A percentile compares a stretch with the other conserved stretches of the same genome.
Evolutionary conservation across 2,888 invertebrate genomes (phyloP).

Genomic region (Salpingus planirostris): DNA sequence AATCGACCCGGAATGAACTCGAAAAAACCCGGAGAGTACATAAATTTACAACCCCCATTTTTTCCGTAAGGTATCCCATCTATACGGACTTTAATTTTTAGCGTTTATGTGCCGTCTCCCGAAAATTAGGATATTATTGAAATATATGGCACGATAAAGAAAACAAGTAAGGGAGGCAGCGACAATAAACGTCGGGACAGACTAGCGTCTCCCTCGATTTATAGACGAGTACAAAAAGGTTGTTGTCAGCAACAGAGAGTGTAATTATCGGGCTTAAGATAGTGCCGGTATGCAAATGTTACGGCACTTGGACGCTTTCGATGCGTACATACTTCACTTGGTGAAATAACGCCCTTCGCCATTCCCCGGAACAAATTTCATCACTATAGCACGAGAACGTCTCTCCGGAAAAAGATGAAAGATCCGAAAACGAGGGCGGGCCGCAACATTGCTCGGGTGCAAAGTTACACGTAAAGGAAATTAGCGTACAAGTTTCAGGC

Average conservation of each 20-base stretch:
- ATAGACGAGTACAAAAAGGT: constrained; percentile 12
- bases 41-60: too few species aligned
- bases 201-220: constrained; percentile 7
- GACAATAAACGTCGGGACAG: constrained; percentile 11
- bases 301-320: constrained; percentile 15
- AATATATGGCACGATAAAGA: too few species aligned
- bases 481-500: constrained; percentile 17
- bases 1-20: too few species aligned
- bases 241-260: constrained; percentile 14
- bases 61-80: too few species aligned
- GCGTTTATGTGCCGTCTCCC: too few species aligned
- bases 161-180: background rate
- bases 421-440: constrained; percentile 4
- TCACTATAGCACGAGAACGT: constrained; percentile 2
- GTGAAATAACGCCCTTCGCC: too few species aligned
- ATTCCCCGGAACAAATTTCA: too few species aligned
- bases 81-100: too few species aligned
- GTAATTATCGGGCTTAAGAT: constrained; percentile 17
- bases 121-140: too few species aligned
- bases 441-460: constrained; percentile 9
- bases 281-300: constrained; percentile 18
- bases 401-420: too few species aligned
- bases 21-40: too few species aligned
- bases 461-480: constrained; percentile 8
- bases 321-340: constrained; percentile 15